Base-by-base conservation (phyloP, 2,797 vertebrate species). In the Nasua narica region DNA sequence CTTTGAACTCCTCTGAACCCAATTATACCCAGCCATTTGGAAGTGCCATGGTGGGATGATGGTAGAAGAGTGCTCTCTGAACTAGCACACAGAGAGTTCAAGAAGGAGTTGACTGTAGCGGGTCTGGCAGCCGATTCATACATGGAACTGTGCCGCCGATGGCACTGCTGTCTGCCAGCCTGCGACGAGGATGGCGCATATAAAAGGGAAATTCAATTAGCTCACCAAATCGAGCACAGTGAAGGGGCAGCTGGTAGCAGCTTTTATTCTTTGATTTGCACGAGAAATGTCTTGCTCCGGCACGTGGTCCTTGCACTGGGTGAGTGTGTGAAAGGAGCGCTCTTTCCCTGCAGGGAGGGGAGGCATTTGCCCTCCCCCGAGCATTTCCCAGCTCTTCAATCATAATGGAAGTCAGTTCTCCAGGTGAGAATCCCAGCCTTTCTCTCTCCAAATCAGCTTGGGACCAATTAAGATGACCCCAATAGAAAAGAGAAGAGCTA, bases 1-100 rank as follows among this genome's bases (percentile, higher is more conserved):
- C 98, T 99, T 98, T 99, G 98, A 99, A 98, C 98, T 98, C 97
- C 94, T 82, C 97, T 98, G 98, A 98, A 98, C 98, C 98, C 98
- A 99, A 98, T 99, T 99, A 99, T 96, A 98, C 72, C 91, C 98
- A 98, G 98, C 98, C 98, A 98, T 98, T 98, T 98, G 98, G 98
- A 98, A 98, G 98, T 98, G 97, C 98, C 97, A 83, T 93, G 91
- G 97, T 96, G 97, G 95, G 98, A 92, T 6, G 97, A 97, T 98
- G 97, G 98, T 77, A 89, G 97, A 96, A 96, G 83, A 79, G 97
- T 67, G 82, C 96, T 97, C 97, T 98, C 98, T 98, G 98, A 98
- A 98, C 98, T 98, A 95, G 92, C 97, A 94, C 98, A 94, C 96
- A 95, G 97, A 98, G 97, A 98, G 98, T 98, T 99, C 98, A 98